phyloP scores from a whole-genome alignment of 2,888 invertebrate species.

The Aproaerema taeniolella region DNA sequence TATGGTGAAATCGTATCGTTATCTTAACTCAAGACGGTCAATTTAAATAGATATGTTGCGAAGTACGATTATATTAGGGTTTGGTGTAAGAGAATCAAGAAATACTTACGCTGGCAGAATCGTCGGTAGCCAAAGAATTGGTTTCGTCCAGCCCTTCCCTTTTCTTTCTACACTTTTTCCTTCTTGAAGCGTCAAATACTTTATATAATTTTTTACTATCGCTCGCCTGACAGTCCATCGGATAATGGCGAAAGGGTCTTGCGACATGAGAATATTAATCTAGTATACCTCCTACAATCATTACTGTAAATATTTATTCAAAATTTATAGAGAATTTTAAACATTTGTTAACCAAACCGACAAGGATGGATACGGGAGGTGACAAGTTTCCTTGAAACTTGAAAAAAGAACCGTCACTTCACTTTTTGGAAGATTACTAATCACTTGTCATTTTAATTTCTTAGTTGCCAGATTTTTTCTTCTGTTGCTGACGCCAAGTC shows the following conservation, averaged over 20 bases:
- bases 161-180: conserved; percentile 47
- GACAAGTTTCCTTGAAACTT: conserved; percentile 39
- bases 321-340: conserved; percentile 38
- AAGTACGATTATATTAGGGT: too few relatives aligned
- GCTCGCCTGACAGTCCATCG: conserved; percentile 62
- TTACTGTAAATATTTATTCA: conserved; percentile 26
- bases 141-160: conserved; percentile 44
- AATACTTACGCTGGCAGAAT: conserved; percentile 54
- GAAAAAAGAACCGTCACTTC: conserved; percentile 60
- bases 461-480: conserved; percentile 30
- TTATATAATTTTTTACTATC: conserved; percentile 66
- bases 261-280: conserved; percentile 40
- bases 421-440: too few relatives aligned
- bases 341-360: conserved; percentile 45
- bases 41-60: too few relatives aligned
- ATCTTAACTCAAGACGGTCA: too few relatives aligned
- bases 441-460: conserved; percentile 12
- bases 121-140: conserved; percentile 49
- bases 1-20: too few relatives aligned
- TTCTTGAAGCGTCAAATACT: conserved; percentile 60
- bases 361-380: conserved; percentile 37
- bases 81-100: too few relatives aligned
- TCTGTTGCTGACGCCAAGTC: too few relatives aligned
- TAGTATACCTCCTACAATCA: conserved; percentile 36
- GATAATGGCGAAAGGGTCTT: conserved; percentile 39